A percentile compares a stretch with the other conserved stretches of the same genome.
Conservation (phyloP, 1,140 invertebrate genomes). For the Zelostemma sp. region DNA sequence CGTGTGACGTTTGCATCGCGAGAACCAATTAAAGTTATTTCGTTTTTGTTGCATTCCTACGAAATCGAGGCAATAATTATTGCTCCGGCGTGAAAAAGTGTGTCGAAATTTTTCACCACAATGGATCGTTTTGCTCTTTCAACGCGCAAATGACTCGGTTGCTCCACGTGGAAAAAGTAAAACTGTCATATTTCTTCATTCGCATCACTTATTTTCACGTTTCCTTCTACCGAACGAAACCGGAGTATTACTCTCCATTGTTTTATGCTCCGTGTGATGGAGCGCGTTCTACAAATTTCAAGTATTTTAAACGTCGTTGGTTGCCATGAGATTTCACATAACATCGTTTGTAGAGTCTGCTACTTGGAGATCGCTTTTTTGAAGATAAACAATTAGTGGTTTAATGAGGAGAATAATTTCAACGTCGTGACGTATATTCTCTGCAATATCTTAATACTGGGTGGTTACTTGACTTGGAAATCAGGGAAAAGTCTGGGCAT, state of each 20-base stretch:
- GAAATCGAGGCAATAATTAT: no score
- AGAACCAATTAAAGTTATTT: background rate
- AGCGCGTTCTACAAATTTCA: background rate
- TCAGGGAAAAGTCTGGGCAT: no score
- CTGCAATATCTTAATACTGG: no score
- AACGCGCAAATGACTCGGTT: background rate
- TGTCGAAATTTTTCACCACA: background rate
- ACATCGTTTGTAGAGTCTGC: no score
- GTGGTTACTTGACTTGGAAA: no score
- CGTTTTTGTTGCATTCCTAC: background rate
- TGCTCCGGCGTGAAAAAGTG: background rate
- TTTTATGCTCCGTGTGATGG: background rate
- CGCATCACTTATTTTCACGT: background rate
- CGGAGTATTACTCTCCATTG: background rate
- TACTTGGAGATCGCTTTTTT: no score
- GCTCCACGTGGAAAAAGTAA: background rate
- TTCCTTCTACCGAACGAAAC: background rate
- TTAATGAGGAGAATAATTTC: no score
- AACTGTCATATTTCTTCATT: background rate
- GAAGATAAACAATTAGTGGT: no score
- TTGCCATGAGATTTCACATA: constrained; percentile 16
- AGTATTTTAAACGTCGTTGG: no score
- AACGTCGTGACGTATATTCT: no score
- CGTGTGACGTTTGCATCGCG: no score
- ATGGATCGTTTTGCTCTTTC: background rate